Conservation (phyloP, 92 coral and sea anemone genomes). For the Virgularia gustaviana region DNA sequence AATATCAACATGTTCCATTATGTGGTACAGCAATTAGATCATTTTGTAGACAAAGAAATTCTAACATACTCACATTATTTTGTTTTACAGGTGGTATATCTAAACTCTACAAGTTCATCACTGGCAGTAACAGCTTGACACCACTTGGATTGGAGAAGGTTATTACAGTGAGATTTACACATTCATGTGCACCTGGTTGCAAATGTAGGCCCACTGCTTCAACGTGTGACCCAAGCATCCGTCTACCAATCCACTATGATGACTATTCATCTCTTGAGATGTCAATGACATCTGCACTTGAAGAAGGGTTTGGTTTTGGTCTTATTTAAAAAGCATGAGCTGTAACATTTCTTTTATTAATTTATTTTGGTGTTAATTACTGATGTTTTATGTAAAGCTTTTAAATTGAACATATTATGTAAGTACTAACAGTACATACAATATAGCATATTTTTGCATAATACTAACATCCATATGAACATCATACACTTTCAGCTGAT, state of each 20-base stretch:
- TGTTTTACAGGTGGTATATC: background rate
- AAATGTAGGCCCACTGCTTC: slow-evolving; percentile 25
- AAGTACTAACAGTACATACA: no score
- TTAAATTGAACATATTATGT: no score
- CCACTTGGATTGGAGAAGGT: slow-evolving; percentile 22
- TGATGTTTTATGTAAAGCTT: no score
- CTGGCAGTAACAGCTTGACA: slow-evolving; percentile 16
- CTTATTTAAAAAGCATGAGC: background rate
- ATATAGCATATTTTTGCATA: no score
- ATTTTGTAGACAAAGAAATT: no score
- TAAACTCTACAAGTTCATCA: slow-evolving; percentile 6
- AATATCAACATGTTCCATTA: no score
- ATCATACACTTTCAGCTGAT: no score
- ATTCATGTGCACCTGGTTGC: slow-evolving; percentile 11
- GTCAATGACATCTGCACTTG: slow-evolving; percentile 43
- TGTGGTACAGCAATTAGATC: no score
- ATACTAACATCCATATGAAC: no score
- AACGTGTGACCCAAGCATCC: slow-evolving; percentile 17
- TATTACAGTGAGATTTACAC: slow-evolving; percentile 16
- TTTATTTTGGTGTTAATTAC: no score
- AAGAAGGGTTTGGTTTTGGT: background rate
- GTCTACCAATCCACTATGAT: slow-evolving; percentile 16
- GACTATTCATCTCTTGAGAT: slow-evolving; percentile 4
- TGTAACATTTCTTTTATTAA: no score
- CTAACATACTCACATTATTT: no score